Conservation (phyloP, 2,113 vertebrate species). For the Coryphaenoides rupestris region DNA sequence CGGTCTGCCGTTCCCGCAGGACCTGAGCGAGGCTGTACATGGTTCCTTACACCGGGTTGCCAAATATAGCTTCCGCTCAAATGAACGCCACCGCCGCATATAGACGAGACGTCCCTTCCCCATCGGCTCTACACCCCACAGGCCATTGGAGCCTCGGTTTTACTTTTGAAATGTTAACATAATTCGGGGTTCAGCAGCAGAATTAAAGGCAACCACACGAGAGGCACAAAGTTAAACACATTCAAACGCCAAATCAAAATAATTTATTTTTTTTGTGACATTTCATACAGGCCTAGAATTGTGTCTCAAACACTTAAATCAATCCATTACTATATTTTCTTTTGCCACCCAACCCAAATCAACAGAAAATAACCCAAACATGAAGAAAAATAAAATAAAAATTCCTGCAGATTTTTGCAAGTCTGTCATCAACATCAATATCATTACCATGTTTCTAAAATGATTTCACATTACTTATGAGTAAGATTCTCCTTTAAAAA, state of each 20-base stretch:
- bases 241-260: slow-evolving; percentile 77
- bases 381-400: slow-evolving; percentile 35
- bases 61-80: background rate
- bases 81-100: background rate
- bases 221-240: slow-evolving; percentile 21
- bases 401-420: slow-evolving; percentile 67
- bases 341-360: slow-evolving; percentile 69
- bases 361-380: slow-evolving; percentile 67
- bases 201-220: background rate
- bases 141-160: too few species aligned
- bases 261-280: slow-evolving; percentile 79
- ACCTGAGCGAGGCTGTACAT: too few species aligned
- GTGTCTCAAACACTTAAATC: slow-evolving; percentile 75
- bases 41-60: background rate
- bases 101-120: background rate
- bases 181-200: too few species aligned
- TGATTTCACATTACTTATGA: slow-evolving; percentile 74
- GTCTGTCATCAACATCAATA: slow-evolving; percentile 69
- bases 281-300: slow-evolving; percentile 77
- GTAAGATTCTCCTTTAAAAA: slow-evolving; percentile 63
- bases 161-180: too few species aligned
- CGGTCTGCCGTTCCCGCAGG: too few species aligned
- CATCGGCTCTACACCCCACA: too few species aligned
- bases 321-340: slow-evolving; percentile 67
- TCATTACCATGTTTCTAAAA: slow-evolving; percentile 70